Evolutionary conservation across 2,888 invertebrate genomes (phyloP).

Genomic region (Thymelicus acteon): DNA sequence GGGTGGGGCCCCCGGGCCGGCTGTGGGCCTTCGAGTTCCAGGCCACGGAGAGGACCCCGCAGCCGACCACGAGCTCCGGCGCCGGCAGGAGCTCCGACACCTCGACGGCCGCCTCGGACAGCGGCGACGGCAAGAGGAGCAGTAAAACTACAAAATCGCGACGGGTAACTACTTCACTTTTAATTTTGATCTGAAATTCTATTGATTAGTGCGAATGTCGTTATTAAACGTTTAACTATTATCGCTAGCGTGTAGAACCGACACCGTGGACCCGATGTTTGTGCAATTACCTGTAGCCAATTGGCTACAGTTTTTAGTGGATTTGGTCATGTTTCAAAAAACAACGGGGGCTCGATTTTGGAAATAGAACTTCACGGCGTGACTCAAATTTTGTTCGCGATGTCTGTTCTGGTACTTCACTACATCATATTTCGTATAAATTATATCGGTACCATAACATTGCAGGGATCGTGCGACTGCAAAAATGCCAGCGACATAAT

Average conservation of each 20-base stretch:
- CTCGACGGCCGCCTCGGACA: constrained; percentile 14
- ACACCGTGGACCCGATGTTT: too few relatives aligned
- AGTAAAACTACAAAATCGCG: constrained; percentile 17
- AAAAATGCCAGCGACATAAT: constrained; percentile 19
- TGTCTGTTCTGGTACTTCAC: too few relatives aligned
- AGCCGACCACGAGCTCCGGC: constrained; percentile 30
- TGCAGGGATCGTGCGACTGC: constrained; percentile 14
- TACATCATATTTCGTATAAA: too few relatives aligned
- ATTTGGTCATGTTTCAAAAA: too few relatives aligned
- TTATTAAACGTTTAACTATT: too few relatives aligned
- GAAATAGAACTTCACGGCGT: too few relatives aligned
- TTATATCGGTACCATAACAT: background rate
- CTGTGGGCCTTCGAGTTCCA: constrained; percentile 58
- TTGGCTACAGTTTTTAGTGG: too few relatives aligned
- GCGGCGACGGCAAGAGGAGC: constrained; percentile 9
- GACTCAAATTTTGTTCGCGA: too few relatives aligned
- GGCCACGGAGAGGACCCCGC: constrained; percentile 33
- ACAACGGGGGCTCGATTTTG: too few relatives aligned
- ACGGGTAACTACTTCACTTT: constrained; percentile 15
- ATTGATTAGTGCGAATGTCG: too few relatives aligned
- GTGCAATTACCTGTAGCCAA: too few relatives aligned
- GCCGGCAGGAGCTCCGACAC: constrained; percentile 8
- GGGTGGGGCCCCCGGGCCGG: constrained; percentile 36
- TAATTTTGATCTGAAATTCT: background rate
- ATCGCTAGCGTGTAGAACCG: too few relatives aligned